phyloP scores from a whole-genome alignment of 2,113 vertebrate species.

The Sylvia atricapilla region DNA sequence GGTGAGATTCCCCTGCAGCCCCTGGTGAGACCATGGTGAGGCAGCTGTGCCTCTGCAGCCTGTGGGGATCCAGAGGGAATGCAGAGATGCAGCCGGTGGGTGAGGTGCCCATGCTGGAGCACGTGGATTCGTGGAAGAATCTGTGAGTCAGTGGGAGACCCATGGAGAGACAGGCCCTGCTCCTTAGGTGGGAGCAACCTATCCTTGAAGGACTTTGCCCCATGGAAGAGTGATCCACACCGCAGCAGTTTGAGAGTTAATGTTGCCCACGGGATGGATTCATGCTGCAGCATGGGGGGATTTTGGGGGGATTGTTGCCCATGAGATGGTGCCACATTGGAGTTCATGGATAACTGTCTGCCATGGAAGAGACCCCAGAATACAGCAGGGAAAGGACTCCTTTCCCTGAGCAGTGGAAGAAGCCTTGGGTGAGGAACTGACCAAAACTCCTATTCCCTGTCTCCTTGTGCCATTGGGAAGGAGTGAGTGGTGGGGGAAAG shows the following conservation, averaged over 20 bases:
- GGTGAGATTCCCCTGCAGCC: neutral
- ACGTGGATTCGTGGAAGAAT: too few species aligned
- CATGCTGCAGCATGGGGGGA: fast-evolving
- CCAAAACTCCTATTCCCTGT: neutral
- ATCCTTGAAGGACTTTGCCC: fast-evolving
- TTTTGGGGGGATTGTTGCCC: neutral
- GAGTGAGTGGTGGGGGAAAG: fast-evolving
- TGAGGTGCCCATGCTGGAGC: fast-evolving
- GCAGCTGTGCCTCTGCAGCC: neutral
- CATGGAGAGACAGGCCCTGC: too few species aligned
- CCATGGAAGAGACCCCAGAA: fast-evolving
- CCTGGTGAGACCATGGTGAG: fast-evolving
- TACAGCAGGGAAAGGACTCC: neutral
- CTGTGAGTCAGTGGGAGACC: fast-evolving
- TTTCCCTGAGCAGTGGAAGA: fast-evolving
- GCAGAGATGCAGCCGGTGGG: neutral
- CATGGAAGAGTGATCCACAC: fast-evolving
- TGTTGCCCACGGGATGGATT: neutral
- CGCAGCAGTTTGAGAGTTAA: fast-evolving
- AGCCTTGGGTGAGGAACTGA: neutral
- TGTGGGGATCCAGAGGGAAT: neutral
- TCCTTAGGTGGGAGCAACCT: neutral
- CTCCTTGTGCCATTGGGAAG: fast-evolving
- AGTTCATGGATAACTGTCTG: neutral
- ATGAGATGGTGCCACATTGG: fast-evolving